Base-by-base conservation (phyloP, 1,140 invertebrate species). In the Ylistrum balloti region DNA sequence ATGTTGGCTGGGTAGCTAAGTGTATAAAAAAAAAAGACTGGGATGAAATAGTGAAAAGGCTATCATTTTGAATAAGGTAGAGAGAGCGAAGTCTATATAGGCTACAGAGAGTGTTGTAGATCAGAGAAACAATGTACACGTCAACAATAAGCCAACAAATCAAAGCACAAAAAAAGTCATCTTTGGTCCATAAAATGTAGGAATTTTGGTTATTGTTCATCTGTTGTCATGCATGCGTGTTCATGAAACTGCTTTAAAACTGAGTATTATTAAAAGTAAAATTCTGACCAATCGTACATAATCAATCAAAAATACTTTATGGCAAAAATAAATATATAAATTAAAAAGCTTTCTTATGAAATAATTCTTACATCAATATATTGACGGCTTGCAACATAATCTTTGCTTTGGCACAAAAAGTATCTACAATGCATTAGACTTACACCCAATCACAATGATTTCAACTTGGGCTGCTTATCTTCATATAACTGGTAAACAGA, bases 311-410 rank as follows among this genome's bases (percentile, higher is more conserved):
- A 38, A 28, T 74, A 28, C 22, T 74, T 7, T 74, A 28, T n/a
- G 28, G n/a, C 56, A 74, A 74, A 74, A 74, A 74, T 48, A 48
- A 48, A 13, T 74, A 74, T n/a, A 74, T 1, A 74, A 74, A 74
- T 74, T n/a, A 74, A 74, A 74, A 28, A 74, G 56, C 56, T 74
- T 74, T 74, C 56, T 74, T 28, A 74, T 5, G 56, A 74, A 74
- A 74, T 74, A 74, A 74, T 74, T n/a, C 5, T 5, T 28, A 74
- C 56, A 74, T 74, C n/a, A 74, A 74, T 5, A 74, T 74, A 74
- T 45, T 45, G 41, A 45, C 41, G 10, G 17, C 20, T 45, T 45
- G 17, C 41, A 45, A 28, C 9, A 9, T 28, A 17, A 74, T 28
- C 0, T 74, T 74, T 74, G 22, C 56, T 74, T 74, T 74, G 56